Evolutionary conservation across 2,113 vertebrate species (phyloP), one percentile per base, ranked within the genome.

Genomic region (Caranx melampygus): DNA sequence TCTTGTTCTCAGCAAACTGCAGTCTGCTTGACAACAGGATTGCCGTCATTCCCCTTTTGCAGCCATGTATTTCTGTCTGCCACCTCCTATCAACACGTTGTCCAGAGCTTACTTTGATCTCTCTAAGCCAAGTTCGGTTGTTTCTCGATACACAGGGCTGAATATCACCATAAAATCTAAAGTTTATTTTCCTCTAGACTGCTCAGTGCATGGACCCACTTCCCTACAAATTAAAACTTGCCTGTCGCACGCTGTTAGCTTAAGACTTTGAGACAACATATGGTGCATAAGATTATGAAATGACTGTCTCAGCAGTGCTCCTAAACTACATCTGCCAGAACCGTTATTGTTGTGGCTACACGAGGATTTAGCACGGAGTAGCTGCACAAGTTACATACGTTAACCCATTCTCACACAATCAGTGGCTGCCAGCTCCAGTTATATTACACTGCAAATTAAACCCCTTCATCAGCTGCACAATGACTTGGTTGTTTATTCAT

Each of bases 221-320:
- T 83, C 58, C 57, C 75, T 6, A 45, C 59, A 84, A 89, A 88
- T 84, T 71, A 44, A 55, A 80, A 86, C 55, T 10, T 26, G 54
- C 44, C 47, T 20, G 76, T 72, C 62, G 15, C 26, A 45, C n/a
- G 84, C 42, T 13, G 78, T 87, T 91, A 87, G 85, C 77, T 40
- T 60, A 51, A 57, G 51, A 79, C 73, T 87, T 42, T 40, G 65
- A 89, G 87, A 86, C 85, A 80, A 89, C 93, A 94, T 93, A 94
- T 93, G 93, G 91, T 72, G 66, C 73, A 79, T 58, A 66, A 90
- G 91, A 94, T 94, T 92, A 93, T 90, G 71, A 90, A 92, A 86
- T 13, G 72, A 83, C 79, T 49, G 73, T 60, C 82, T 92, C 92
- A 88, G 89, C 87, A 72, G 87, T 78, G 84, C 18, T 65, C 83